A percentile compares a stretch with the other conserved stretches of the same genome.
Conservation (phyloP, 1,140 invertebrate species). For the Magallana angulata region DNA sequence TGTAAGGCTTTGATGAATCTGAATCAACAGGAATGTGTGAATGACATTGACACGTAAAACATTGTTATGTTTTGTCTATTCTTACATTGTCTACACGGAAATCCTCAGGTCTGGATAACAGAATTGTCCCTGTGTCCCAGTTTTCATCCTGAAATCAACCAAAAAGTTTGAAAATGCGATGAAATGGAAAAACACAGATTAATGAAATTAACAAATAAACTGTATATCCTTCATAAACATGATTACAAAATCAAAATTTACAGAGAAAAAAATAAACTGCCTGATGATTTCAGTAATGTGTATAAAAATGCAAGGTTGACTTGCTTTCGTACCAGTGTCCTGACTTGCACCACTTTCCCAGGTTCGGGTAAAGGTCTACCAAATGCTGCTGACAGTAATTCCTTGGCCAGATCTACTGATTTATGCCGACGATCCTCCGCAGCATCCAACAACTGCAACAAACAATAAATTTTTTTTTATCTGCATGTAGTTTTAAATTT, state of each 20-base stretch:
- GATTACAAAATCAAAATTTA: no score
- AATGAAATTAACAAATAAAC: no score
- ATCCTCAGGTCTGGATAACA: constrained; percentile 68
- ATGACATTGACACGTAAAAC: no score
- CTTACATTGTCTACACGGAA: constrained; percentile 83
- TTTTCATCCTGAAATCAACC: constrained; percentile 66
- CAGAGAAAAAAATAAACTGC: no score
- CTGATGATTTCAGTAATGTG: no score
- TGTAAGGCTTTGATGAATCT: no score
- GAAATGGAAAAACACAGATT: no score
- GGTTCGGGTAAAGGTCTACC: constrained; percentile 74
- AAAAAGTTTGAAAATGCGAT: background rate
- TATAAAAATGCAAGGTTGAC: no score
- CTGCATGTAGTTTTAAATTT: no score
- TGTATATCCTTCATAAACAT: no score
- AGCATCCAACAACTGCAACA: constrained; percentile 83
- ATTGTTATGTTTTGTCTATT: background rate
- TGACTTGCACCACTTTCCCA: constrained; percentile 74
- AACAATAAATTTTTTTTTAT: background rate
- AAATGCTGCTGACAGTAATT: constrained; percentile 75
- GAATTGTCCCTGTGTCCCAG: constrained; percentile 76
- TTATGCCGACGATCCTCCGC: constrained; percentile 78
- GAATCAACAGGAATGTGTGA: no score
- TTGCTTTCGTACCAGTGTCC: constrained; percentile 69
- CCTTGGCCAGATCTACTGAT: constrained; percentile 68